phyloP scores from a whole-genome alignment of 2,888 invertebrate genomes.

The Lycia hirtaria region DNA sequence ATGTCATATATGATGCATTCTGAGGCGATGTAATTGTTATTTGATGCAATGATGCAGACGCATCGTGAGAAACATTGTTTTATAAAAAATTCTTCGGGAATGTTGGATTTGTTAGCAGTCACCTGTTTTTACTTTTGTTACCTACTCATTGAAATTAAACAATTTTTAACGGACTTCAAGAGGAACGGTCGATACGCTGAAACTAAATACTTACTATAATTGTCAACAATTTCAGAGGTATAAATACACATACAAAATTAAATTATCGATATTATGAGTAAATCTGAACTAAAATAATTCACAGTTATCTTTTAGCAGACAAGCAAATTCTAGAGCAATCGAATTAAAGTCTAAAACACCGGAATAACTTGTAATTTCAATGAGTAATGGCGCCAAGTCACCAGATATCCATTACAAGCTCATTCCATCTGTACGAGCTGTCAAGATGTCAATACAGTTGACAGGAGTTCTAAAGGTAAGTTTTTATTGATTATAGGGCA shows the following conservation, averaged over 20 bases:
- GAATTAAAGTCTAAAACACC: slow-evolving; percentile 23
- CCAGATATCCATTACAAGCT: slow-evolving; percentile 26
- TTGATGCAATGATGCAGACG: slow-evolving; percentile 26
- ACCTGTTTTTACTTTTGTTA: not conserved
- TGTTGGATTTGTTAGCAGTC: too few species aligned
- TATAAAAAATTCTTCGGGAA: too few species aligned
- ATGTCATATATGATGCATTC: slow-evolving; percentile 55
- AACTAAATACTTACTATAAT: not conserved
- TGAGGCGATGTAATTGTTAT: slow-evolving; percentile 46
- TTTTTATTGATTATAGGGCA: slow-evolving; percentile 68
- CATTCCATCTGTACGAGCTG: slow-evolving; percentile 32
- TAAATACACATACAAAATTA: not conserved
- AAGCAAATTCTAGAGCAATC: slow-evolving; percentile 17
- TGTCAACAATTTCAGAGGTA: not conserved
- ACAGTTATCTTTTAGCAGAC: slow-evolving; percentile 14
- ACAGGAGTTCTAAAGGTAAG: slow-evolving; percentile 45
- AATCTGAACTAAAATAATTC: slow-evolving; percentile 5
- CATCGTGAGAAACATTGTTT: slow-evolving; percentile 19
- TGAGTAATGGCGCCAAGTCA: slow-evolving; percentile 25
- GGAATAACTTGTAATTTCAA: slow-evolving; percentile 19
- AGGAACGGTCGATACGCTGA: too few species aligned
- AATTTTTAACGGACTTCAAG: too few species aligned
- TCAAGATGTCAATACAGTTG: slow-evolving; percentile 57
- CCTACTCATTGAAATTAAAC: too few species aligned
- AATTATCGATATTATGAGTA: not conserved